phyloP scores from a whole-genome alignment of 1,140 invertebrate genomes.

The Bombus haemorrhoidalis region DNA sequence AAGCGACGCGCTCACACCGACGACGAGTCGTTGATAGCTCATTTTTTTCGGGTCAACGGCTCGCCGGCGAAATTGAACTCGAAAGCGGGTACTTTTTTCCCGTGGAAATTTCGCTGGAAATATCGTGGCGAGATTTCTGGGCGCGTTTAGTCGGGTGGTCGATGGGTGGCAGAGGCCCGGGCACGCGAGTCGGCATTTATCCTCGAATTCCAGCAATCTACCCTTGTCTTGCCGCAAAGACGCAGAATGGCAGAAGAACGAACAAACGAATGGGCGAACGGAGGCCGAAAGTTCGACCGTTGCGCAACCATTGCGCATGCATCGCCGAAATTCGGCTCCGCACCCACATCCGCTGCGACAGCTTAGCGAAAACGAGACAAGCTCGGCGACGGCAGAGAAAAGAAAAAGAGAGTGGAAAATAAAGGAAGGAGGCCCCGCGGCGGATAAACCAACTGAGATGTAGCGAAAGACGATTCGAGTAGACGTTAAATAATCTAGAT shows the following conservation, averaged over 20 bases:
- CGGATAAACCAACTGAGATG: neutral
- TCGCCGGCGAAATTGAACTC: slow-evolving; percentile 23
- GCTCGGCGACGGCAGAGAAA: neutral
- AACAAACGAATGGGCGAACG: slow-evolving; percentile 23
- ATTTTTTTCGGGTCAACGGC: slow-evolving; percentile 8
- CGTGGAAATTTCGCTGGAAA: neutral
- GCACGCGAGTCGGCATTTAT: slow-evolving; percentile 52
- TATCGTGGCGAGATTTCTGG: slow-evolving; percentile 15
- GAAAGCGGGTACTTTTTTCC: neutral
- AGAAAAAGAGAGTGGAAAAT: neutral
- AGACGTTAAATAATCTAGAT: slow-evolving; percentile 46
- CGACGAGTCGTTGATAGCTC: neutral
- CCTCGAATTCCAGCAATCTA: slow-evolving; percentile 35
- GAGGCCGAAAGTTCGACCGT: slow-evolving; percentile 16
- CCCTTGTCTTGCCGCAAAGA: neutral
- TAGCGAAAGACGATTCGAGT: neutral
- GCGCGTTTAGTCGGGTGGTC: slow-evolving; percentile 34
- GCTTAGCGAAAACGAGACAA: too few species aligned
- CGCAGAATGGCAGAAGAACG: slow-evolving; percentile 11
- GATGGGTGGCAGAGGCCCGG: too few species aligned
- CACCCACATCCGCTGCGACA: neutral
- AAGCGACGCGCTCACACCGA: neutral
- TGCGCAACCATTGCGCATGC: slow-evolving; percentile 53
- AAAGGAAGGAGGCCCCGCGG: neutral
- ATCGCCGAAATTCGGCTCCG: slow-evolving; percentile 55